These are phyloP conservation scores for Pelecanus crispus DNA, from an alignment of 2,113 vertebrate genomes.

Conservation along the genomic window DNA sequence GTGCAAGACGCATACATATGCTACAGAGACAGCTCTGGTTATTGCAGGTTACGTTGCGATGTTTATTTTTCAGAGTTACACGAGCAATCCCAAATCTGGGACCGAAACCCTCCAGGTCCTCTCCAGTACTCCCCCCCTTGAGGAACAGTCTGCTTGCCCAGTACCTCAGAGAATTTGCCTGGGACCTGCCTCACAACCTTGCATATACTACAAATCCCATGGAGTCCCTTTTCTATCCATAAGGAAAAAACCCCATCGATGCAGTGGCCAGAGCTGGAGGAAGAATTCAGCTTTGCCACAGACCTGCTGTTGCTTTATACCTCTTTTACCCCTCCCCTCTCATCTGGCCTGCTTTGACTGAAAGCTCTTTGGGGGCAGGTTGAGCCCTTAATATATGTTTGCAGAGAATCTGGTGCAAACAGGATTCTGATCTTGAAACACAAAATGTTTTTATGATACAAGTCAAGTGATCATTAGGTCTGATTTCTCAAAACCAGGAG, in stretches of 20 bases:
- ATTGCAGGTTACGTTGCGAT: neutral
- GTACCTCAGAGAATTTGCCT: neutral
- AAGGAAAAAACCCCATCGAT: neutral
- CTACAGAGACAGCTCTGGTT: neutral
- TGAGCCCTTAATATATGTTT: neutral
- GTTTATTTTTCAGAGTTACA: neutral
- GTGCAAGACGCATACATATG: fast-evolving
- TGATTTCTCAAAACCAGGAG: neutral
- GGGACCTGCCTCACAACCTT: neutral
- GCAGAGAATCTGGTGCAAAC: neutral
- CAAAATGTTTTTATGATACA: neutral
- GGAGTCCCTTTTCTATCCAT: neutral
- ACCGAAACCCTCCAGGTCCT: neutral
- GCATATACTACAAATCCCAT: fast-evolving
- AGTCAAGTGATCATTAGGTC: neutral
- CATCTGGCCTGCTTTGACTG: neutral
- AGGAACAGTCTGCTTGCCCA: neutral
- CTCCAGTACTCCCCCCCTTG: neutral
- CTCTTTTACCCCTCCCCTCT: neutral
- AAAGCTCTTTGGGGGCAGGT: neutral
- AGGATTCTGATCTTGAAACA: neutral
- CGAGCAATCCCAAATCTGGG: neutral
- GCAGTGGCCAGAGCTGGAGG: neutral
- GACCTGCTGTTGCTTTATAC: neutral
- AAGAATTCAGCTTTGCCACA: neutral